Base-by-base conservation (phyloP, 2,113 vertebrate genomes). In the Eidolon helvum region DNA sequence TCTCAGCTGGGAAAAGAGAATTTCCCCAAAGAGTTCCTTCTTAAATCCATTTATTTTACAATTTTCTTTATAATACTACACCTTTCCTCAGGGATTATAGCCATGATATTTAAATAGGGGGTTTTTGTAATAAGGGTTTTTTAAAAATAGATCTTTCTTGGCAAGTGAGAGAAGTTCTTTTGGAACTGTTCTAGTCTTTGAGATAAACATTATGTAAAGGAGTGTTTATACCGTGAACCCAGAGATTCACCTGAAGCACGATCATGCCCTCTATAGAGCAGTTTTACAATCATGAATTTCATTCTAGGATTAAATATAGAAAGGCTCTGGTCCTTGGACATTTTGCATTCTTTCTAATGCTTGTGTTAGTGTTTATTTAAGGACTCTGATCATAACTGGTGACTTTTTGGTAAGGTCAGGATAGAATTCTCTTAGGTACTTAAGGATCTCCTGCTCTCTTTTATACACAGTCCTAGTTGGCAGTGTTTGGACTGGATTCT, bases 61-160 rank as follows among this genome's bases (percentile, higher is more conserved):
- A 80, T 94, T 92, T 95, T 96, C 95, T 93, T 95, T 90, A 84
- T 95, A 97, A 93, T 97, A 88, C 72, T 91, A 94, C 79, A 95
- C 93, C 95, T 97, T 96, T 95, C 74, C 95, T 96, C 11, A 3
- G 94, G 68, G 72, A 97, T 91, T 90, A 96, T 84, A 94, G 94
- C 94, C 88, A 89, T 89, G 85, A 92, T 94, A 97, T 97, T 98
- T 97, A 97, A 96, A 97, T 96, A 97, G 84, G 57, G 55, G 0
- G 0, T 85, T 91, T 92, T 96, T 43, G 68, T 90, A 96, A 97
- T 96, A 96, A 94, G 71, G n/a, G 55, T 80, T 96, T 63, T 97
- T 96, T 89, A 94, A 97, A 97, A 97, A 98, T 97, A 97, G 88
- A 87, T 96, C 77, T 95, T 96, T 72, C 79, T 96, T 97, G 97